A percentile compares a stretch with the other conserved stretches of the same genome.
Conservation (phyloP, 2,888 invertebrate species). For the Acrobeloides nanus region DNA sequence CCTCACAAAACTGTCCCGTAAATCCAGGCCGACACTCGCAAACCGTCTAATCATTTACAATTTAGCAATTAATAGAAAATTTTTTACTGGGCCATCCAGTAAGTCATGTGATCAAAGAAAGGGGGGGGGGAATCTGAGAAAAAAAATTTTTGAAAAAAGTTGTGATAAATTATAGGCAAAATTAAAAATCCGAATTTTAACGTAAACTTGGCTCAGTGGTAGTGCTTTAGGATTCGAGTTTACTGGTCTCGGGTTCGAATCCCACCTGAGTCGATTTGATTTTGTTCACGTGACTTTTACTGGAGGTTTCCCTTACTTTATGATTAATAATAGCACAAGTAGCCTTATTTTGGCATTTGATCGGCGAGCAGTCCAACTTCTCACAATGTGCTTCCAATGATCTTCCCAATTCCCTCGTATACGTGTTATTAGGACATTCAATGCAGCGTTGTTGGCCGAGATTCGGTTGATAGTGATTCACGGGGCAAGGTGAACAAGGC, state of each 20-base stretch:
- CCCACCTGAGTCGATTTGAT: too few relatives aligned
- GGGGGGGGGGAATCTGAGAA: too few relatives aligned
- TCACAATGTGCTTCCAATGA: conserved; percentile 77
- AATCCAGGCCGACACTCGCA: conserved; percentile 85
- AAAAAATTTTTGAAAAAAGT: too few relatives aligned
- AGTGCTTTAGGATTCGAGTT: too few relatives aligned
- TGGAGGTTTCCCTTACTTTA: conserved; percentile 19
- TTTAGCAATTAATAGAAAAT: neutral
- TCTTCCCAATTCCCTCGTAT: conserved; percentile 73
- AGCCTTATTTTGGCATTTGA: conserved; percentile 48
- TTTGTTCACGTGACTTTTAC: too few relatives aligned
- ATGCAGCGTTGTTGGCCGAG: conserved; percentile 70
- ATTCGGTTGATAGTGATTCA: conserved; percentile 80
- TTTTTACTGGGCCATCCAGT: too few relatives aligned
- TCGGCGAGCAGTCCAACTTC: conserved; percentile 65
- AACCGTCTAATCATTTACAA: conserved; percentile 24
- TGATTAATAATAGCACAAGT: conserved; percentile 41
- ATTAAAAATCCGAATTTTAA: too few relatives aligned
- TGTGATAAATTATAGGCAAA: too few relatives aligned
- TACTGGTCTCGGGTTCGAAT: too few relatives aligned
- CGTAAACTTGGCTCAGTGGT: too few relatives aligned
- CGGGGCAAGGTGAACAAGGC: conserved; percentile 84
- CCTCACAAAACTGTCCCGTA: conserved; percentile 63
- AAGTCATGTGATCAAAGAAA: too few relatives aligned
- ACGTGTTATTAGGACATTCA: conserved; percentile 83